A percentile compares a stretch with the other conserved stretches of the same genome.
Conservation (phyloP, 2,797 vertebrate species). For the Gallinago solitaria region DNA sequence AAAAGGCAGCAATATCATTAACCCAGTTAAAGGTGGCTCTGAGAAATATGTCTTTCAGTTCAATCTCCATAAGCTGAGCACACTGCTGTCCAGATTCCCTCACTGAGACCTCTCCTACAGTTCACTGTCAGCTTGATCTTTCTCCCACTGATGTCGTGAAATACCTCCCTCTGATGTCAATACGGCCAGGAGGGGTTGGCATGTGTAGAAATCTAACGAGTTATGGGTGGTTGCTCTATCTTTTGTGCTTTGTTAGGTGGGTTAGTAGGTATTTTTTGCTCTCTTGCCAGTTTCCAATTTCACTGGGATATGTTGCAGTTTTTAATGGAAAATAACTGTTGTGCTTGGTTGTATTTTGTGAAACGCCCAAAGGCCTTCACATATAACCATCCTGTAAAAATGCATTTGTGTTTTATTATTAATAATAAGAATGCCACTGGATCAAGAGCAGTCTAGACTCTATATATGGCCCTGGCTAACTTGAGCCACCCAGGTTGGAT, state of each 20-base stretch:
- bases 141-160: background rate
- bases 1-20: background rate
- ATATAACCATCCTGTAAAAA: background rate
- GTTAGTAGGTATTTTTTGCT: background rate
- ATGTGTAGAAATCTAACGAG: background rate
- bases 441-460: background rate
- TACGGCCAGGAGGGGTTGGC: background rate
- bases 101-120: background rate
- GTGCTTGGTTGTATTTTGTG: background rate
- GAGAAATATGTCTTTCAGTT: background rate
- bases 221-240: background rate
- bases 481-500: background rate
- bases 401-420: background rate
- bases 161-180: background rate
- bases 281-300: background rate
- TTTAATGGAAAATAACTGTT: background rate
- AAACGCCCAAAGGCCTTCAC: background rate
- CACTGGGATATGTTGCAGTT: background rate
- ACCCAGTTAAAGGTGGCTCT: background rate
- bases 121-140: background rate
- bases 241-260: background rate
- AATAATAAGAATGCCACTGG: background rate
- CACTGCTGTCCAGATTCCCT: background rate
- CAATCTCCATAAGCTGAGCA: background rate
- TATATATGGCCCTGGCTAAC: background rate